Evolutionary conservation across 2,113 vertebrate genomes (phyloP), one percentile per base, ranked within the genome.

Genomic region (Tangachromis dhanisi): DNA sequence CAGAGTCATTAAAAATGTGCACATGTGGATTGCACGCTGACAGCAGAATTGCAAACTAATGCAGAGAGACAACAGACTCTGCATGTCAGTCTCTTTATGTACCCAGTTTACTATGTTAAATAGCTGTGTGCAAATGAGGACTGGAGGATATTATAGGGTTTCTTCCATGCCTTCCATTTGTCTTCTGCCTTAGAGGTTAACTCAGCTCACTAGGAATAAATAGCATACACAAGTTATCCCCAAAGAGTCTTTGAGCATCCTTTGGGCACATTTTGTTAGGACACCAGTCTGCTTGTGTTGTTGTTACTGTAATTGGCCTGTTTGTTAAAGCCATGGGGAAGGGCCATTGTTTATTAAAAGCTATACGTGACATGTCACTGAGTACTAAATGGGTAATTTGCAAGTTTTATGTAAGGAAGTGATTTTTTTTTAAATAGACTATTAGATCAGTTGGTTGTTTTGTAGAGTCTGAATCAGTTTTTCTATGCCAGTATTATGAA

Each of bases 81-180:
- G 17, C 29, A 42, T 78, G 29, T 16, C n/a, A 29, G 66, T 45
- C 19, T 53, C 55, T 78, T 5, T 11, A 55, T 68, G 53, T 71
- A 10, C 13, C 45, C 73, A 24, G 17, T 61, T 88, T 90, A 71
- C 61, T 90, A 51, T 89, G 78, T 91, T 84, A 55, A 91, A 38
- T 5, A 83, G 73, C 53, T 42, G 9, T 49, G 57, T 85, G 45
- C 45, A 78, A 78, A 78, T 21, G 24, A 80, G 19, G 24, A 86
- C n/a, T 59, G 38, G 12, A 80, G 6, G 17, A 84, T 49, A 26
- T 17, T 76, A n/a, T 11, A 35, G 55, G 7, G 14, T 47, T 8
- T 6, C 21, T 73, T 55, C 53, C 68, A 51, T 24, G 12, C 19
- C 16, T 21, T 79, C 49, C 4, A 66, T 83, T 80, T 26, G 86